A percentile compares a stretch with the other conserved stretches of the same genome.
Evolutionary conservation across 35 echinoderm and acorn worm species (phyloP).

Genomic region (Stichopus chloronotus): DNA sequence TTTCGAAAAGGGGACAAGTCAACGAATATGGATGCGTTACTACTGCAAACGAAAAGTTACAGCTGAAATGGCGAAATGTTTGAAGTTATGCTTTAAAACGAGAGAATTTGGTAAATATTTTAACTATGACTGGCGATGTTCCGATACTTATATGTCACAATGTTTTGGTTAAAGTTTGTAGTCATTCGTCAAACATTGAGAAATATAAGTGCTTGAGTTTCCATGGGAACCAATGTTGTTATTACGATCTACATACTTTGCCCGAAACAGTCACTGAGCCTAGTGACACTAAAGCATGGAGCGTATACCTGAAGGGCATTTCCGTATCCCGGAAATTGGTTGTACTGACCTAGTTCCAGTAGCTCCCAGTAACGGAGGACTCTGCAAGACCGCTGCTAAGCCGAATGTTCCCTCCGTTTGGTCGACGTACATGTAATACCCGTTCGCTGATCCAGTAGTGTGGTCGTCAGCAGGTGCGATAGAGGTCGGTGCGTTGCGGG

Average conservation of each 20-base stretch:
- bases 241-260: neutral
- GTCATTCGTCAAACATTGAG: too few species aligned
- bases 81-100: neutral
- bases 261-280: too few species aligned
- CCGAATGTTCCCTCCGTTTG: conserved; percentile 80
- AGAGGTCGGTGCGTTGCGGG: conserved; percentile 31
- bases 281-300: too few species aligned
- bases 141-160: too few species aligned
- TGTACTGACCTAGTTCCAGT: conserved; percentile 67
- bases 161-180: too few species aligned
- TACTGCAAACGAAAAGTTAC: neutral
- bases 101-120: neutral
- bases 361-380: conserved; percentile 63
- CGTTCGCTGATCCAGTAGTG: conserved; percentile 62
- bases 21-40: neutral
- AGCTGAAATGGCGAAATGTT: neutral
- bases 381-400: conserved; percentile 68
- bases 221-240: too few species aligned
- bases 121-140: too few species aligned
- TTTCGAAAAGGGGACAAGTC: neutral
- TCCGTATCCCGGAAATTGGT: too few species aligned
- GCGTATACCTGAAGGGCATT: too few species aligned
- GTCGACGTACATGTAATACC: conserved; percentile 92
- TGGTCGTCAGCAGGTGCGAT: conserved; percentile 71
- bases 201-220: too few species aligned